These are phyloP conservation scores for Karalla daura DNA, from an alignment of 2,797 vertebrate species.

Conservation along the genomic window DNA sequence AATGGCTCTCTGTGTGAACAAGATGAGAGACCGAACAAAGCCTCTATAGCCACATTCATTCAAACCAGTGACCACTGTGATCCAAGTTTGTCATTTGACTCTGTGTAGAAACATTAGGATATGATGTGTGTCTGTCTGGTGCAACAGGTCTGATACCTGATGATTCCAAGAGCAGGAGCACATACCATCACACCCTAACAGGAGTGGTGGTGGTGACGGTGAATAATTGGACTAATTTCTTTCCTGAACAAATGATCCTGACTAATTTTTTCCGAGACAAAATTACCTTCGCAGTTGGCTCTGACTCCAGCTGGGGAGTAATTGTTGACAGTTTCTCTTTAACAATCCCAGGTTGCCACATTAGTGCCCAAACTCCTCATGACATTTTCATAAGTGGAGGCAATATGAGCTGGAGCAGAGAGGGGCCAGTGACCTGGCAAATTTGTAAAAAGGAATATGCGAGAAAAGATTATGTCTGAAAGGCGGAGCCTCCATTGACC, in stretches of 20 bases:
- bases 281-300: conserved; percentile 2
- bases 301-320: conserved; percentile 11
- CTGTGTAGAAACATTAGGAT: not conserved
- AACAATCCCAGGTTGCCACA: conserved; percentile 35
- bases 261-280: conserved; percentile 31
- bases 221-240: conserved; percentile 17
- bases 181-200: conserved; percentile 24
- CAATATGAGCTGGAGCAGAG: conserved; percentile 24
- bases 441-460: conserved; percentile 28
- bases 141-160: conserved; percentile 84
- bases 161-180: conserved; percentile 52
- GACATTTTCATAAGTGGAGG: conserved; percentile 55
- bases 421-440: conserved; percentile 16
- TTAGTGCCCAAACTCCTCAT: conserved; percentile 23
- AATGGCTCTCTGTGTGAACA: conserved; percentile 45
- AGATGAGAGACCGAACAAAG: conserved; percentile 25
- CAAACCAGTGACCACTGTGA: not conserved
- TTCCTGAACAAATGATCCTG: conserved; percentile 26
- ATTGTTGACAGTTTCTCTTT: conserved; percentile 42
- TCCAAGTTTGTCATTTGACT: not conserved
- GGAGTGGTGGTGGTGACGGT: too few species aligned
- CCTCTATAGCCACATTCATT: not conserved
- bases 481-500: conserved; percentile 56
- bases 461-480: conserved; percentile 58
- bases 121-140: not conserved